A percentile compares a stretch with the other conserved stretches of the same genome.
Conservation (phyloP, 2,888 invertebrate species). For the Callyntrura guangdongensis region DNA sequence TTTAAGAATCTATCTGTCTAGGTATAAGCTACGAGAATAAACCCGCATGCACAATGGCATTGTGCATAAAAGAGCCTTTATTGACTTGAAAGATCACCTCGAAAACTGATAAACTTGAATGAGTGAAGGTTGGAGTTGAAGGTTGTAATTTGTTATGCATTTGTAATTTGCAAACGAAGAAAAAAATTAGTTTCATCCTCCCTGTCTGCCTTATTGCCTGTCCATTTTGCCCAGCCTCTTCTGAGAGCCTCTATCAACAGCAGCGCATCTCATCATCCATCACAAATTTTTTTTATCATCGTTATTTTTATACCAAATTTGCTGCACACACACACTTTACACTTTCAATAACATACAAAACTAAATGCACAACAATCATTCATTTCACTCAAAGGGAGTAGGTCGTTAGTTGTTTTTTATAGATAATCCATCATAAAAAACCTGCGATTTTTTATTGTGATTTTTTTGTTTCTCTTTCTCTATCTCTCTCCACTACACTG, state of each 20-base stretch:
- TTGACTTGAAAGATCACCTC: slow-evolving; percentile 1
- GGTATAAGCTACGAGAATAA: background rate
- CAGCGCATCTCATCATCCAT: background rate
- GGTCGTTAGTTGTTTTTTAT: background rate
- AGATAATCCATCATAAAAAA: slow-evolving; percentile 41
- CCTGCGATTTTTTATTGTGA: background rate
- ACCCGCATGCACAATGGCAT: background rate
- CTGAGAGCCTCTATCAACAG: background rate
- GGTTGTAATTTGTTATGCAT: background rate
- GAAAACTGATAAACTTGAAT: slow-evolving; percentile 9
- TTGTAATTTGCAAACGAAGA: background rate
- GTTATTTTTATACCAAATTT: no score
- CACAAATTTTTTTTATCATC: background rate
- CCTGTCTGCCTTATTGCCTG: background rate
- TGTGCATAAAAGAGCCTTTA: no score
- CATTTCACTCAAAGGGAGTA: slow-evolving; percentile 33
- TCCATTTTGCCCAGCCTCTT: no score
- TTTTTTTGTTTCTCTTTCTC: no score
- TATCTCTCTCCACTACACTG: background rate
- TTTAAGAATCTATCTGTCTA: no score
- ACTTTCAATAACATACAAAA: background rate
- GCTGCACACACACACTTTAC: background rate
- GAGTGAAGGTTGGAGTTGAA: slow-evolving; percentile 53
- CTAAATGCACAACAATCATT: background rate
- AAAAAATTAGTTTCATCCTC: slow-evolving; percentile 14